A percentile compares a stretch with the other conserved stretches of the same genome.
Conservation (phyloP, 1,140 invertebrate genomes). For the Drosophila rufa region DNA sequence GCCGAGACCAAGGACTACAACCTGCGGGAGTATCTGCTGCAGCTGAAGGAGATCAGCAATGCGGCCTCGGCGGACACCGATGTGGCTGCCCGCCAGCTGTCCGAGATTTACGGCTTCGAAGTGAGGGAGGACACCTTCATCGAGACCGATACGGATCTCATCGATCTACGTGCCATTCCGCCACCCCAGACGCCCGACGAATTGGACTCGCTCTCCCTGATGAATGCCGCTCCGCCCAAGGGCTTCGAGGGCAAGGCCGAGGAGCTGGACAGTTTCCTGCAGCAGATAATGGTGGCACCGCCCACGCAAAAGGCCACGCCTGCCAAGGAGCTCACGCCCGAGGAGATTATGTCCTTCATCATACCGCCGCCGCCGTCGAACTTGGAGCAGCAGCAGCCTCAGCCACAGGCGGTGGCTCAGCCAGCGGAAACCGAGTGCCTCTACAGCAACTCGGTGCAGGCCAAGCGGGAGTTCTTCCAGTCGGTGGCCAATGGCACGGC, state of each 20-base stretch:
- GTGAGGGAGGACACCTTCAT: constrained; percentile 85
- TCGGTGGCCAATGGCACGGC: constrained; percentile 57
- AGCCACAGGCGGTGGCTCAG: background rate
- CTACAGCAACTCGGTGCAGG: constrained; percentile 79
- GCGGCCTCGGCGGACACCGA: constrained; percentile 83
- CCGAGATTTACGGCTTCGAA: constrained; percentile 86
- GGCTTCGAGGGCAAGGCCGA: constrained; percentile 87
- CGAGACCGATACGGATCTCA: constrained; percentile 94
- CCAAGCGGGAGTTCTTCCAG: constrained; percentile 74
- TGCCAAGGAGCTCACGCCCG: constrained; percentile 90
- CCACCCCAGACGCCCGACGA: constrained; percentile 93
- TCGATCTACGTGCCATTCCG: constrained; percentile 94
- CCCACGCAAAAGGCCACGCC: constrained; percentile 89
- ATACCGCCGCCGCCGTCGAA: constrained; percentile 92
- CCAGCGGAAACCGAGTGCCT: constrained; percentile 59
- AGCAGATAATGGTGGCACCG: constrained; percentile 92
- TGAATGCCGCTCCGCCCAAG: constrained; percentile 89
- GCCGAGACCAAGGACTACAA: constrained; percentile 87
- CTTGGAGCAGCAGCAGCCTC: constrained; percentile 60
- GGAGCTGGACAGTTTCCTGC: constrained; percentile 92
- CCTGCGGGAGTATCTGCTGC: constrained; percentile 88
- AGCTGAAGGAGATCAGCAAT: constrained; percentile 87
- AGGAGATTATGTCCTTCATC: constrained; percentile 92
- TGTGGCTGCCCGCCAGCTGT: constrained; percentile 85
- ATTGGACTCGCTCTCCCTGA: constrained; percentile 88